These are phyloP conservation scores for Campaea margaritaria DNA, from an alignment of 2,888 invertebrate species.

Conservation along the genomic window DNA sequence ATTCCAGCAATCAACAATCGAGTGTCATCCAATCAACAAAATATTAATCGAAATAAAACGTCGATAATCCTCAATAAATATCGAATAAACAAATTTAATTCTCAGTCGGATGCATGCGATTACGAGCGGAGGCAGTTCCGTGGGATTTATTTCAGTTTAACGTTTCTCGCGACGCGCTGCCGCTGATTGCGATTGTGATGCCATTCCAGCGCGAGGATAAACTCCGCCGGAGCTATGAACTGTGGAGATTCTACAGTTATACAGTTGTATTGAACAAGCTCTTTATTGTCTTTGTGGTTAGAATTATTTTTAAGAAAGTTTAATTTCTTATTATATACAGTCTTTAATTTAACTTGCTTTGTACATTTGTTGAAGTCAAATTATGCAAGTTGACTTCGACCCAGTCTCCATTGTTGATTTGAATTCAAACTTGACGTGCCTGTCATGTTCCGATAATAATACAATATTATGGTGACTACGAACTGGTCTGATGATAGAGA, in stretches of 20 bases:
- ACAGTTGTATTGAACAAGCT: too few species aligned
- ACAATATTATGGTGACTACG: too few species aligned
- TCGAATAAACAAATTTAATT: constrained; percentile 10
- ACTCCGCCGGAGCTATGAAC: not conserved
- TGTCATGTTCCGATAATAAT: too few species aligned
- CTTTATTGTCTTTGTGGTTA: too few species aligned
- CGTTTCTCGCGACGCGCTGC: not conserved
- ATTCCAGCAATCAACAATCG: constrained; percentile 3
- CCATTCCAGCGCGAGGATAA: not conserved
- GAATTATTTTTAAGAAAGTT: too few species aligned
- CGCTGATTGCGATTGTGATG: not conserved
- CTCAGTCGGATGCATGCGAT: constrained; percentile 5
- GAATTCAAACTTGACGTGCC: too few species aligned
- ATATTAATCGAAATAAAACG: constrained; percentile 18
- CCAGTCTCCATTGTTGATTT: too few species aligned
- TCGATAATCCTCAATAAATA: constrained; percentile 18
- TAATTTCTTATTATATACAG: too few species aligned
- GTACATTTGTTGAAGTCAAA: too few species aligned
- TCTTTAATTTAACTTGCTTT: too few species aligned
- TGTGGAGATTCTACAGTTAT: not conserved
- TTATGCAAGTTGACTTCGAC: too few species aligned
- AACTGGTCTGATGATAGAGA: too few species aligned
- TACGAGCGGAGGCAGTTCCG: not conserved
- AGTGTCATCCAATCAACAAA: constrained; percentile 10
- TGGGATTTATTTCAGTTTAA: constrained; percentile 3